phyloP scores from a whole-genome alignment of 1,140 invertebrate species.

The Aricia agestis region DNA sequence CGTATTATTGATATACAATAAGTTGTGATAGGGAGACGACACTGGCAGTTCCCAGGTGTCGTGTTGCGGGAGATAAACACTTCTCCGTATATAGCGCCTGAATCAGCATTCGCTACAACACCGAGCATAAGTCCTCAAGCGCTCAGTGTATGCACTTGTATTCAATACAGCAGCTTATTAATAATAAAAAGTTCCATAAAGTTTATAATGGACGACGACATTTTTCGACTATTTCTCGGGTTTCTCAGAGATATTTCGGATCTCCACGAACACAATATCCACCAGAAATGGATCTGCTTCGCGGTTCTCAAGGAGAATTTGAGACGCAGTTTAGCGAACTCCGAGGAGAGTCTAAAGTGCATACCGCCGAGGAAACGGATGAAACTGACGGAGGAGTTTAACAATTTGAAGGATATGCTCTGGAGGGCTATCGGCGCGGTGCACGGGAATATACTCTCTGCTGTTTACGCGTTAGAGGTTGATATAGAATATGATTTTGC shows the following conservation, averaged over 20 bases:
- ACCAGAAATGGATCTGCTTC: constrained; percentile 56
- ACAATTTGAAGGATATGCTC: constrained; percentile 45
- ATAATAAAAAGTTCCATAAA: background rate
- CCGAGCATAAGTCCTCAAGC: constrained; percentile 4
- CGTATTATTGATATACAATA: constrained; percentile 2
- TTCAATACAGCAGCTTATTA: too few species aligned
- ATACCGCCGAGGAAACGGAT: constrained; percentile 31
- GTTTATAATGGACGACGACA: constrained; percentile 30
- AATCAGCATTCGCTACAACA: constrained; percentile 30
- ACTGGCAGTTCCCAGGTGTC: constrained; percentile 44
- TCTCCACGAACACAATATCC: constrained; percentile 28
- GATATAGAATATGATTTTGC: too few species aligned
- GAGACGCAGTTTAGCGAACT: constrained; percentile 34
- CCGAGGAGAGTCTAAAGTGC: constrained; percentile 35
- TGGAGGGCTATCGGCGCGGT: constrained; percentile 52
- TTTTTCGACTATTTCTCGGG: constrained; percentile 32
- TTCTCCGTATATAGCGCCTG: constrained; percentile 45
- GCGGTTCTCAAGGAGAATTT: constrained; percentile 45
- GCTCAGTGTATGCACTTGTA: constrained; percentile 16
- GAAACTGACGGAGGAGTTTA: constrained; percentile 37
- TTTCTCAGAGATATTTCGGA: constrained; percentile 35
- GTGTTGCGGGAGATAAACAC: constrained; percentile 48
- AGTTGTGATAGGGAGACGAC: constrained; percentile 16
- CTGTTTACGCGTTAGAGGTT: constrained; percentile 10
- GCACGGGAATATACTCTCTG: constrained; percentile 42